Evolutionary conservation across 1,140 invertebrate species (phyloP).

Genomic region (Micrasema longulum): DNA sequence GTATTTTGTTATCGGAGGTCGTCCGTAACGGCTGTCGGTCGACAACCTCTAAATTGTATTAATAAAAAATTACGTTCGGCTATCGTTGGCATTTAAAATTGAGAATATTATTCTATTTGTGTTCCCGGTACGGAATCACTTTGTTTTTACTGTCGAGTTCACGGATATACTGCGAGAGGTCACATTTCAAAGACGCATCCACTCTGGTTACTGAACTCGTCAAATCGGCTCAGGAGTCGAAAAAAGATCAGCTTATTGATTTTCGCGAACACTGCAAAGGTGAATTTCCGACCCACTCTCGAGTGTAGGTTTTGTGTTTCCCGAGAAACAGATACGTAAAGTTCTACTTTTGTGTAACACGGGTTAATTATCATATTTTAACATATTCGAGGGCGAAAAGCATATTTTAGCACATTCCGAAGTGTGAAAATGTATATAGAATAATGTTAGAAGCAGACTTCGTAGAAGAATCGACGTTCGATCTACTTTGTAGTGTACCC

Average conservation of each 20-base stretch:
- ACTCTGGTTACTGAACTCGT: conserved; percentile 38
- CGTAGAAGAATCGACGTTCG: not conserved
- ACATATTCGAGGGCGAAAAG: conserved; percentile 35
- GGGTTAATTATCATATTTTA: conserved; percentile 30
- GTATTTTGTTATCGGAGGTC: conserved; percentile 8
- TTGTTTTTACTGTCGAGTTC: conserved; percentile 28
- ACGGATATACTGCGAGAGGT: conserved; percentile 26
- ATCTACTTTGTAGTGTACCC: too few relatives aligned
- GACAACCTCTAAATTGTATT: conserved; percentile 33
- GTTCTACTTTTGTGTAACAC: not conserved
- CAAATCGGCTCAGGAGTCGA: conserved; percentile 34
- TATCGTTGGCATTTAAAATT: conserved; percentile 32
- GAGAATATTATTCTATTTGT: conserved; percentile 36
- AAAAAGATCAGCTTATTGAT: conserved; percentile 43
- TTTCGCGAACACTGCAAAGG: conserved; percentile 10
- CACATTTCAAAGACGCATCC: conserved; percentile 39
- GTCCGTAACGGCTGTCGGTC: conserved; percentile 10
- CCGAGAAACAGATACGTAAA: not conserved
- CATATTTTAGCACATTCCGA: conserved; percentile 27
- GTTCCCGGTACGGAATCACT: conserved; percentile 20
- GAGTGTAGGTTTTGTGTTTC: conserved; percentile 2
- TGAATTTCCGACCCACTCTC: not conserved
- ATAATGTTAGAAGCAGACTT: conserved; percentile 2
- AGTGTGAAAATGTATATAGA: conserved; percentile 29
- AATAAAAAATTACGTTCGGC: conserved; percentile 27